Percentiles rank a stretch among this genome's conserved stretches.
Evolutionary conservation across 92 coral and sea anemone species (phyloP).

Genomic region (Phenganax marumi): DNA sequence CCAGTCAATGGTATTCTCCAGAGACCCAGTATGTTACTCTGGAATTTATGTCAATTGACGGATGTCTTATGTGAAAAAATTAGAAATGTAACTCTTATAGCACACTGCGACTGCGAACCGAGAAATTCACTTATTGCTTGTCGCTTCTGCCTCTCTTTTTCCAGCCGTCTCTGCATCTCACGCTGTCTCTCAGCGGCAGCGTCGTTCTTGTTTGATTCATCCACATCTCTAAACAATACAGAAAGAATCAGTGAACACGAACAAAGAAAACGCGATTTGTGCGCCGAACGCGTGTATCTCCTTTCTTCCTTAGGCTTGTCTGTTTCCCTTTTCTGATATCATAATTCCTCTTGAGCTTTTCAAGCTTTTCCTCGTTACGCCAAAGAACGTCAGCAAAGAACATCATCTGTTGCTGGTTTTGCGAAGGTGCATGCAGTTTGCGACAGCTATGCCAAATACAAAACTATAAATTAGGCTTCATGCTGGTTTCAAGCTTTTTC

Average conservation of each 20-base stretch:
- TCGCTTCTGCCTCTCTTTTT: conserved; percentile 77
- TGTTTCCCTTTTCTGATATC: conserved; percentile 59
- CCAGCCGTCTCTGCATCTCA: conserved; percentile 77
- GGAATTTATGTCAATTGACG: conserved; percentile 94
- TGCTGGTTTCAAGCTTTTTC: too few species aligned
- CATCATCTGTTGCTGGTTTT: too few species aligned
- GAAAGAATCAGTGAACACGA: not conserved
- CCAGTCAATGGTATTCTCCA: too few species aligned
- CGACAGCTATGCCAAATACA: too few species aligned
- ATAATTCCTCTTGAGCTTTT: conserved; percentile 88
- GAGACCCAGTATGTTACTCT: conserved; percentile 99
- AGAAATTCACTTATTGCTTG: too few species aligned
- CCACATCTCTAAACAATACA: conserved; percentile 5
- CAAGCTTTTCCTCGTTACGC: conserved; percentile 68
- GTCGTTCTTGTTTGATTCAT: not conserved
- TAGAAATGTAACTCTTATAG: not conserved
- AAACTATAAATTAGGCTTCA: too few species aligned
- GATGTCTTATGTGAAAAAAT: conserved; percentile 70
- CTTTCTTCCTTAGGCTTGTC: conserved; percentile 87
- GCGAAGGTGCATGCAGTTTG: too few species aligned
- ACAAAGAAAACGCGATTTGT: too few species aligned
- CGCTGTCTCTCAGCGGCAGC: conserved; percentile 65
- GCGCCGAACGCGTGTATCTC: conserved; percentile 51
- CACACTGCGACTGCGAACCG: not conserved
- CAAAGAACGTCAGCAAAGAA: not conserved